phyloP scores from a whole-genome alignment of 1,140 invertebrate species.

The Aphelinus certus region DNA sequence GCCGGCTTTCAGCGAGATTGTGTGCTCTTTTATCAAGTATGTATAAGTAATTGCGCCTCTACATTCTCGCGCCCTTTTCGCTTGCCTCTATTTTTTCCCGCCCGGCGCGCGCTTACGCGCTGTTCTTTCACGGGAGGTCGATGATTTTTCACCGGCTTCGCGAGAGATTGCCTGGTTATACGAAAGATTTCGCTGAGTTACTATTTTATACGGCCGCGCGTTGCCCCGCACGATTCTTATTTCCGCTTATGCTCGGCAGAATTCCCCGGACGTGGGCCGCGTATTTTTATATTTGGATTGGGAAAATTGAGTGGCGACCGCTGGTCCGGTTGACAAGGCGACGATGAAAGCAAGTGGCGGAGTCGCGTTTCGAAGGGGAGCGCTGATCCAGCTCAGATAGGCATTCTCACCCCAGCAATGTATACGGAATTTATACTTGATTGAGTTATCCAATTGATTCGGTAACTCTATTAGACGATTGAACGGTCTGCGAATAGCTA shows the following conservation, averaged over 20 bases:
- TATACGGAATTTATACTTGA: too few species aligned
- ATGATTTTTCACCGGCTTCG: slow-evolving; percentile 25
- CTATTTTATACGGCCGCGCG: slow-evolving; percentile 18
- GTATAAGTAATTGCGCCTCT: slow-evolving; percentile 26
- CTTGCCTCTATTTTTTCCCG: neutral
- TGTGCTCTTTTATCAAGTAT: slow-evolving; percentile 28
- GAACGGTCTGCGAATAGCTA: too few species aligned
- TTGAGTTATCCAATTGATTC: too few species aligned
- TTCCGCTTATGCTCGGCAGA: neutral
- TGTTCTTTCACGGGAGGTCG: slow-evolving; percentile 4
- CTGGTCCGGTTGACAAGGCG: too few species aligned
- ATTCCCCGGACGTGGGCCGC: too few species aligned
- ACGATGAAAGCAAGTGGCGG: too few species aligned
- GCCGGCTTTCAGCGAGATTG: slow-evolving; percentile 26
- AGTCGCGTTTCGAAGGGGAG: too few species aligned
- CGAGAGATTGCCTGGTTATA: slow-evolving; percentile 31
- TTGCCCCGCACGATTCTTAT: neutral
- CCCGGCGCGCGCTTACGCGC: neutral
- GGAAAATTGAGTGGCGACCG: too few species aligned
- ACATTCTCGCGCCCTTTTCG: neutral
- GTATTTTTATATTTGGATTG: too few species aligned
- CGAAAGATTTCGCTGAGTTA: slow-evolving; percentile 29
- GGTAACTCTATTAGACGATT: too few species aligned
- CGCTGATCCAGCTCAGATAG: too few species aligned
- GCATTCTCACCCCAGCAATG: too few species aligned